These are phyloP conservation scores for Orthonevra nobilis DNA, from an alignment of 2,888 invertebrate genomes.

Conservation along the genomic window DNA sequence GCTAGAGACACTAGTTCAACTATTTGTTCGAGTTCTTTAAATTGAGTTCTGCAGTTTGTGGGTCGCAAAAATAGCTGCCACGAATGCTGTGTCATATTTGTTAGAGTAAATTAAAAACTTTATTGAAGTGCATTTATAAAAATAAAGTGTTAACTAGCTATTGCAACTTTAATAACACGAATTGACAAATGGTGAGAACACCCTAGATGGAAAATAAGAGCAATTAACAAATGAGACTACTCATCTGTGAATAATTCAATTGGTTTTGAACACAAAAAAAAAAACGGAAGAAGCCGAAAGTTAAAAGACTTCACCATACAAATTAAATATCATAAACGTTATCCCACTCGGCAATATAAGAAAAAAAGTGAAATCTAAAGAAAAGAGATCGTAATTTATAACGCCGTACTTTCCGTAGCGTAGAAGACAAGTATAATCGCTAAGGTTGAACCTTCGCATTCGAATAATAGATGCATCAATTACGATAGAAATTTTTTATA, in stretches of 20 bases:
- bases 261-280: slow-evolving; percentile 2
- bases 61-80: slow-evolving; percentile 65
- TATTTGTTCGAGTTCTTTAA: slow-evolving; percentile 45
- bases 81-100: slow-evolving; percentile 63
- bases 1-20: slow-evolving; percentile 34
- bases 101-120: slow-evolving; percentile 3
- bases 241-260: slow-evolving; percentile 30
- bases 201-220: not conserved
- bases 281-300: slow-evolving; percentile 17
- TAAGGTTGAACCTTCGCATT: too few relatives aligned
- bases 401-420: too few relatives aligned
- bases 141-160: slow-evolving; percentile 14
- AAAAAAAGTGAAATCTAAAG: slow-evolving; percentile 11
- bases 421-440: too few relatives aligned
- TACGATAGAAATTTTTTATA: too few relatives aligned
- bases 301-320: slow-evolving; percentile 5
- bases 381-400: too few relatives aligned
- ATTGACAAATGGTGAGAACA: slow-evolving; percentile 29
- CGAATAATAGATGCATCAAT: too few relatives aligned
- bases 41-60: slow-evolving; percentile 52
- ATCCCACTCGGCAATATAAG: too few relatives aligned
- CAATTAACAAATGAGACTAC: slow-evolving; percentile 14
- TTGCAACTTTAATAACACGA: slow-evolving; percentile 11
- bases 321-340: too few relatives aligned
- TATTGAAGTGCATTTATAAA: too few relatives aligned